Evolutionary conservation across 2,888 invertebrate species (phyloP).

Genomic region (Furcula furcula): DNA sequence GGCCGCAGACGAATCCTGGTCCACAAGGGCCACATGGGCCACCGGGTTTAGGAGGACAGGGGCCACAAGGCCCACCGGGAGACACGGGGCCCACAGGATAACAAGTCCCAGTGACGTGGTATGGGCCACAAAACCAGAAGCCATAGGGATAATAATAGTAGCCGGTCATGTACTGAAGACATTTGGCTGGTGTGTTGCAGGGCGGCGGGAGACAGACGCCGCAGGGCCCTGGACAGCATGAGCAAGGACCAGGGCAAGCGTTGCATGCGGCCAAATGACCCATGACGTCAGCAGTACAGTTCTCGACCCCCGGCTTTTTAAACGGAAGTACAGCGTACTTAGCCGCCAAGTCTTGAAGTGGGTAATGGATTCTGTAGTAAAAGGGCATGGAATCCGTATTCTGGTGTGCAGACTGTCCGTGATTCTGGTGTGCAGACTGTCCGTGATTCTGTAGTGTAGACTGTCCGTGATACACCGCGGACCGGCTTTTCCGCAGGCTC

Average conservation of each 20-base stretch:
- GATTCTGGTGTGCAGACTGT: conserved; percentile 5
- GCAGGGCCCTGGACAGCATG: conserved; percentile 7
- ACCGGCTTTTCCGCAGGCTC: conserved; percentile 20
- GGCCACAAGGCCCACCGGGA: conserved; percentile 25
- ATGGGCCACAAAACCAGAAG: conserved; percentile 44
- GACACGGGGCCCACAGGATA: conserved; percentile 21
- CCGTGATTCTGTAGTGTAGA: no score
- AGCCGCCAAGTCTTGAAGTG: not conserved
- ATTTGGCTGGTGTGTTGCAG: conserved; percentile 29
- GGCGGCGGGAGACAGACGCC: conserved; percentile 20
- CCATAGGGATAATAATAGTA: conserved; percentile 43
- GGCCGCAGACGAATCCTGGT: conserved; percentile 14
- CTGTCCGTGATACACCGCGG: conserved; percentile 24
- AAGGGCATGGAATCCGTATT: not conserved
- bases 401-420: not conserved
- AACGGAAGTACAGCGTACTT: not conserved
- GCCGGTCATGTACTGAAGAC: conserved; percentile 37
- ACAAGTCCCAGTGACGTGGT: conserved; percentile 31
- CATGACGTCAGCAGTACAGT: conserved; percentile 2
- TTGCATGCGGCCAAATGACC: not conserved
- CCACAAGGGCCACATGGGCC: conserved; percentile 26
- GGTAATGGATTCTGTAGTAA: not conserved
- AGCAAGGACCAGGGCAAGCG: conserved; percentile 5
- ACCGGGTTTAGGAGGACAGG: conserved; percentile 16
- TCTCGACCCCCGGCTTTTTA: not conserved